These are phyloP conservation scores for Conops quadrifasciatus DNA, from an alignment of 2,888 invertebrate genomes.

Conservation along the genomic window DNA sequence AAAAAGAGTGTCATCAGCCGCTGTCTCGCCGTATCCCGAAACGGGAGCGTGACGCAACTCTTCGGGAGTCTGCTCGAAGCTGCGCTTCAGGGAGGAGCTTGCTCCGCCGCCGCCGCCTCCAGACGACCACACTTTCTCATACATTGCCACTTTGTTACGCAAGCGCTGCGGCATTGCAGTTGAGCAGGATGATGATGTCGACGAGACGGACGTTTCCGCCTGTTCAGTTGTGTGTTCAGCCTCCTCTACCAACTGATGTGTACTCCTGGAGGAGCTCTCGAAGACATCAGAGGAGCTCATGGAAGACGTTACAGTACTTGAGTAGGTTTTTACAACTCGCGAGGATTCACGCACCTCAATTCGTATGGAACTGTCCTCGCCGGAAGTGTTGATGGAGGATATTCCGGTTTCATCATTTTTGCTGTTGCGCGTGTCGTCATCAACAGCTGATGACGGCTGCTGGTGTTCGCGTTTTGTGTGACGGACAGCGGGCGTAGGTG, in stretches of 20 bases:
- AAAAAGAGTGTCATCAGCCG: slow-evolving; percentile 54
- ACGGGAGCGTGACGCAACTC: slow-evolving; percentile 57
- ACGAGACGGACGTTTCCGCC: slow-evolving; percentile 42
- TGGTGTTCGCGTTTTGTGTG: slow-evolving; percentile 45
- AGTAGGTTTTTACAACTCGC: slow-evolving; percentile 35
- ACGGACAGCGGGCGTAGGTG: slow-evolving; percentile 56
- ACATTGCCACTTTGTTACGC: slow-evolving; percentile 79
- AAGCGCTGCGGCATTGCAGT: slow-evolving; percentile 66
- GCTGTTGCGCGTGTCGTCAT: neutral
- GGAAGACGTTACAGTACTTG: slow-evolving; percentile 52
- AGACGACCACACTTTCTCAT: slow-evolving; percentile 81
- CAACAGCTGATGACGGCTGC: slow-evolving; percentile 9
- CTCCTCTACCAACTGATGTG: slow-evolving; percentile 45
- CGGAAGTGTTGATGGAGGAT: neutral
- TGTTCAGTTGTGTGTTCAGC: slow-evolving; percentile 44
- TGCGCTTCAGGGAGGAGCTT: slow-evolving; percentile 48
- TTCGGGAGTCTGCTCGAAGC: slow-evolving; percentile 56
- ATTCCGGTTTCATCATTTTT: neutral
- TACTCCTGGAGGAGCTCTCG: slow-evolving; percentile 33
- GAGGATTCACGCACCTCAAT: slow-evolving; percentile 29
- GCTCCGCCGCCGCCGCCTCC: slow-evolving; percentile 43
- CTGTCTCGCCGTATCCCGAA: slow-evolving; percentile 14
- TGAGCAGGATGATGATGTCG: slow-evolving; percentile 41
- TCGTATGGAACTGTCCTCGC: slow-evolving; percentile 13
- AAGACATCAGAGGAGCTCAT: slow-evolving; percentile 47